Percentiles rank a stretch among this genome's conserved stretches.
Conservation (phyloP, 2,797 vertebrate genomes). For the Luscinia megarhynchos region DNA sequence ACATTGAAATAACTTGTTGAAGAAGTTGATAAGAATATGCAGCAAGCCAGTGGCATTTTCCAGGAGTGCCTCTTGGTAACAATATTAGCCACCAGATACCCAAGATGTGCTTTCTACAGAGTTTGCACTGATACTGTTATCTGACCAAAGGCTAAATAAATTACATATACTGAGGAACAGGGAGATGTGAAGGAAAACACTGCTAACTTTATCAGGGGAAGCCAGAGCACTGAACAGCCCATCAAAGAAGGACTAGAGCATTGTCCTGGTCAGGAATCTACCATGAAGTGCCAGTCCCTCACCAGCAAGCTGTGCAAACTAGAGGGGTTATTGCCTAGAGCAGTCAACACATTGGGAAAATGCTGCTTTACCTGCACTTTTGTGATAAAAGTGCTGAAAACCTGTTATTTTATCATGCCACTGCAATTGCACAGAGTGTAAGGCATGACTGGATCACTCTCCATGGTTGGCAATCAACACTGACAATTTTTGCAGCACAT, state of each 20-base stretch:
- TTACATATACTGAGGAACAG: background rate
- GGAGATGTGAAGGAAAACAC: background rate
- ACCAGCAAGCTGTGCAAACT: background rate
- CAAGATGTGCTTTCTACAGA: background rate
- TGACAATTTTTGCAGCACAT: background rate
- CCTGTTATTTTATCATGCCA: background rate
- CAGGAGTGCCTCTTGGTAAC: background rate
- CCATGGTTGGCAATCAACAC: background rate
- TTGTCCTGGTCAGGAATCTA: background rate
- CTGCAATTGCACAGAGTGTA: background rate
- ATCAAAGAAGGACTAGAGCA: background rate
- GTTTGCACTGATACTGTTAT: background rate
- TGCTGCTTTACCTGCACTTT: rapidly evolving
- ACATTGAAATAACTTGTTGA: background rate
- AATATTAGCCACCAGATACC: rapidly evolving
- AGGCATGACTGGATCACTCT: background rate
- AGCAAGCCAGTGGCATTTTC: background rate
- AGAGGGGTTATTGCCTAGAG: background rate
- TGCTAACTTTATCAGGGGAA: background rate
- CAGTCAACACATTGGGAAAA: background rate
- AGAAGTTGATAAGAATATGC: background rate
- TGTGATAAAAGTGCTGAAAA: background rate
- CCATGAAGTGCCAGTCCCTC: background rate
- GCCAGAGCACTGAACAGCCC: background rate
- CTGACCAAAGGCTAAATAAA: background rate